These are phyloP conservation scores for Corynorhinus townsendii DNA, from an alignment of 2,113 vertebrate genomes.

Conservation along the genomic window DNA sequence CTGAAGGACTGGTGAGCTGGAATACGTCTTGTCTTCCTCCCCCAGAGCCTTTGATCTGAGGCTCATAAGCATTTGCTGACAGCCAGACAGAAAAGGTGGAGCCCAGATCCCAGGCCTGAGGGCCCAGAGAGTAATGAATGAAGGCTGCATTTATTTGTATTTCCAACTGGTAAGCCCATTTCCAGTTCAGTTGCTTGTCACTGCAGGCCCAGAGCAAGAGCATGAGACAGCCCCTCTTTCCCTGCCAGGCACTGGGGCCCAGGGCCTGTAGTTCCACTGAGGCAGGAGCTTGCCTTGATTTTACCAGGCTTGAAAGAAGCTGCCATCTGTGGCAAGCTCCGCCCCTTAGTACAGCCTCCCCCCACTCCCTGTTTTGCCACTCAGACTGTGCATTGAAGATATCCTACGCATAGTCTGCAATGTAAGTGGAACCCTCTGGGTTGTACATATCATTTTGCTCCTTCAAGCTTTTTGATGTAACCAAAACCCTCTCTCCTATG, in stretches of 20 bases:
- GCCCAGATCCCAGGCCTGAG: slow-evolving; percentile 67
- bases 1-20: slow-evolving; percentile 60
- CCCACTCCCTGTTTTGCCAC: background rate
- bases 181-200: slow-evolving; percentile 70
- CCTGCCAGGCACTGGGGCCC: background rate
- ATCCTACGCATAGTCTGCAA: background rate
- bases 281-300: background rate
- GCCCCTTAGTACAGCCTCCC: background rate
- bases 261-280: background rate
- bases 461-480: background rate
- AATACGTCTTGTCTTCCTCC: slow-evolving; percentile 63
- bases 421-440: background rate
- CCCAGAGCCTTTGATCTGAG: slow-evolving; percentile 67
- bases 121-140: slow-evolving; percentile 72
- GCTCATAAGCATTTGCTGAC: slow-evolving; percentile 70
- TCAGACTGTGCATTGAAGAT: background rate
- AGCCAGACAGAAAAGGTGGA: slow-evolving; percentile 75
- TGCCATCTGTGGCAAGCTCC: background rate
- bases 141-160: slow-evolving; percentile 72
- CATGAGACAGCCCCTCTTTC: slow-evolving; percentile 37
- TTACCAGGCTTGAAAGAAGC: background rate
- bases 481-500: background rate
- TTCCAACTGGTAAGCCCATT: slow-evolving; percentile 69
- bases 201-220: slow-evolving; percentile 34
- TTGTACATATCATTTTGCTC: background rate